These are phyloP conservation scores for Ypsolopha sequella DNA, from an alignment of 2,888 invertebrate genomes.

Conservation along the genomic window DNA sequence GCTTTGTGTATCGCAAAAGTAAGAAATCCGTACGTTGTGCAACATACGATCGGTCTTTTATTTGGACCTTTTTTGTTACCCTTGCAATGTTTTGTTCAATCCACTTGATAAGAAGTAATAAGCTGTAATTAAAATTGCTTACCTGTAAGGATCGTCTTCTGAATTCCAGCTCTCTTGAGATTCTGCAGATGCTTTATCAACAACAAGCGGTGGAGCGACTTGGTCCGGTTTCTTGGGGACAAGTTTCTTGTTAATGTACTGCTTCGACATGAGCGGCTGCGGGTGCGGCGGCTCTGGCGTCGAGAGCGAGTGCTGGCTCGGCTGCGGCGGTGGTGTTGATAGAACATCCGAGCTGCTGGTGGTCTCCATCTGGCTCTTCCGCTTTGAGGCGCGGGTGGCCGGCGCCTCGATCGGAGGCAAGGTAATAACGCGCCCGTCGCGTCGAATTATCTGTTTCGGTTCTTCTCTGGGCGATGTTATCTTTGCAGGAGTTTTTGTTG, in stretches of 20 bases:
- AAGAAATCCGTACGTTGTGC: no score
- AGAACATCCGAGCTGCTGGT: constrained; percentile 18
- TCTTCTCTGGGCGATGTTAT: constrained; percentile 52
- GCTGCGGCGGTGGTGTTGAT: constrained; percentile 7
- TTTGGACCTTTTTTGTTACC: no score
- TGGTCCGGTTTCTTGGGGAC: constrained; percentile 35
- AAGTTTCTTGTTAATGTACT: constrained; percentile 48
- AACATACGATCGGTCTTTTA: no score
- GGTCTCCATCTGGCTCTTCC: constrained; percentile 61
- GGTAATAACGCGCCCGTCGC: constrained; percentile 81
- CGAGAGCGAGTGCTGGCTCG: constrained; percentile 12
- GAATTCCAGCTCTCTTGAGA: constrained; percentile 80
- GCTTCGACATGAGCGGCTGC: constrained; percentile 28
- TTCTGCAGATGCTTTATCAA: constrained; percentile 60
- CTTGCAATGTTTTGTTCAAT: no score
- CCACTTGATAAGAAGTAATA: no score
- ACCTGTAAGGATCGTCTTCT: constrained; percentile 93
- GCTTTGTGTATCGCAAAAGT: no score
- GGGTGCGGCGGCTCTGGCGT: constrained; percentile 14
- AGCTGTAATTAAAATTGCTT: constrained; percentile 8
- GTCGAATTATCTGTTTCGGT: constrained; percentile 79
- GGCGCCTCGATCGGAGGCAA: constrained; percentile 88
- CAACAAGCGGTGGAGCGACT: constrained; percentile 18
- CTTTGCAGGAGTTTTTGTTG: constrained; percentile 31
- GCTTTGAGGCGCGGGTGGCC: constrained; percentile 81